These are phyloP conservation scores for Hirtodrosophila duncani DNA, from an alignment of 2,888 invertebrate genomes.

Conservation along the genomic window DNA sequence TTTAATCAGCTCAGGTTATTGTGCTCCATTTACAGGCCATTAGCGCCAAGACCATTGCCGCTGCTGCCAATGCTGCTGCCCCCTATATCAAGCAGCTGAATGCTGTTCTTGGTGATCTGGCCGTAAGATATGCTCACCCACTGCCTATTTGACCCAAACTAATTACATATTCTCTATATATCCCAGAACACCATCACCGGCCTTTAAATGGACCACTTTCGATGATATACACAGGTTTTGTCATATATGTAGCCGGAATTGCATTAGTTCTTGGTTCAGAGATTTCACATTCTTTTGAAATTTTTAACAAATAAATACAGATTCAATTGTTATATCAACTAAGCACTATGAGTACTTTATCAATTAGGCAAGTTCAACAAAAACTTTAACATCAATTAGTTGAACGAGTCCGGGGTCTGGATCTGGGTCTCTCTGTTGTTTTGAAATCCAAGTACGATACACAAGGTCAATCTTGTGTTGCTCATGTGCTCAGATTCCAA, in stretches of 20 bases:
- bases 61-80: constrained; percentile 16
- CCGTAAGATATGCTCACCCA: too few species aligned
- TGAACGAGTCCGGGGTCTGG: constrained; percentile 1
- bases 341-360: constrained; percentile 15
- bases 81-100: constrained; percentile 16
- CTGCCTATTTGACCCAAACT: too few species aligned
- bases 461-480: constrained; percentile 56
- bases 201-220: constrained; percentile 17
- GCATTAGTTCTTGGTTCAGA: neutral
- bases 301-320: constrained; percentile 20
- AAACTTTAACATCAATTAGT: constrained; percentile 58
- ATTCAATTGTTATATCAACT: constrained; percentile 35
- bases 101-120: constrained; percentile 12
- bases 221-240: too few species aligned
- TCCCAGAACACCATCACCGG: constrained; percentile 16
- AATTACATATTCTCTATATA: neutral
- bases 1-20: neutral
- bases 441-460: constrained; percentile 55
- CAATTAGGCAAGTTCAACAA: constrained; percentile 55
- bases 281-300: neutral
- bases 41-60: constrained; percentile 13
- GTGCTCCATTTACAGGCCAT: neutral
- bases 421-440: constrained; percentile 30
- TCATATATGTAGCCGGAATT: neutral
- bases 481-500: constrained; percentile 35